Evolutionary conservation across 2,113 vertebrate genomes (phyloP).

Genomic region (Serinus canaria): DNA sequence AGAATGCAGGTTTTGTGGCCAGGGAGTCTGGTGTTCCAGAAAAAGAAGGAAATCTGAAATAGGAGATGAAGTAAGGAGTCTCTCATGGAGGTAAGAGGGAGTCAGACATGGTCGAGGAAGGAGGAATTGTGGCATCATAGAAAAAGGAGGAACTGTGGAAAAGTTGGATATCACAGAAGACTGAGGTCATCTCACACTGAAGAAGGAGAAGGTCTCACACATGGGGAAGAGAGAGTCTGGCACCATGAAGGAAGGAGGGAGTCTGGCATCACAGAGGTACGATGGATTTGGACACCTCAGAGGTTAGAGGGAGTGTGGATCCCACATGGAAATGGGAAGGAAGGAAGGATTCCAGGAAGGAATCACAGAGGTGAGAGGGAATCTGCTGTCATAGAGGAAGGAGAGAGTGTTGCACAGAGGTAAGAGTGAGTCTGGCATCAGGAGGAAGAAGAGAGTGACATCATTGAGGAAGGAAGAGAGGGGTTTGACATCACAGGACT

Average conservation of each 20-base stretch:
- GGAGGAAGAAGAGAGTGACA: neutral
- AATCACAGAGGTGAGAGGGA: neutral
- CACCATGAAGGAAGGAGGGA: neutral
- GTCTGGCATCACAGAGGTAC: neutral
- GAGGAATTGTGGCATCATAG: neutral
- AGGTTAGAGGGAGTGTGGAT: neutral
- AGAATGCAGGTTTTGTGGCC: neutral
- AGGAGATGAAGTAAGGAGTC: neutral
- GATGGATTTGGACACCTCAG: neutral
- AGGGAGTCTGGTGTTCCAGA: neutral
- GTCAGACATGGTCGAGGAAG: fast-evolving
- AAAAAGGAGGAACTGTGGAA: neutral
- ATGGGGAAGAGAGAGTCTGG: neutral
- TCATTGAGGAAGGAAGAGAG: neutral
- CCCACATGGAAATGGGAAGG: neutral
- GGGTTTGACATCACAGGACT: neutral
- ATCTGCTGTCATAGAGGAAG: neutral
- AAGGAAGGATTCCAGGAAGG: neutral
- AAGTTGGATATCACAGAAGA: neutral
- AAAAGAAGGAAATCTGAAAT: neutral
- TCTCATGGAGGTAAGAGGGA: neutral
- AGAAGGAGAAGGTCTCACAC: neutral
- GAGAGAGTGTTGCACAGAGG: neutral
- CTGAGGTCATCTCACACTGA: neutral
- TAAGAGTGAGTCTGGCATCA: neutral